Conservation (phyloP, 2,113 vertebrate species). For the Pycnonotus jocosus region DNA sequence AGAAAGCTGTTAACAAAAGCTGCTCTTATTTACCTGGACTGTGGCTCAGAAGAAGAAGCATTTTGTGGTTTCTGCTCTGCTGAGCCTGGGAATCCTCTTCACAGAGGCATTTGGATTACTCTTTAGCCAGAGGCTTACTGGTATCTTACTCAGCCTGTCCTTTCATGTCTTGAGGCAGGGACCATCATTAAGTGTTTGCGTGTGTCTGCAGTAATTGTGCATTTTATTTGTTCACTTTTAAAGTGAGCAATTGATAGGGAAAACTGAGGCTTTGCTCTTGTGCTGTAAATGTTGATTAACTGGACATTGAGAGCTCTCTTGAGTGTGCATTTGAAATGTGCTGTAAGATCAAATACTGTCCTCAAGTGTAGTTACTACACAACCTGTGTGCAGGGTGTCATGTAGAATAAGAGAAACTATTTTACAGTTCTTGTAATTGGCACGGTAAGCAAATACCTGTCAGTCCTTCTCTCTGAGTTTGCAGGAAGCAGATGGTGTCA, state of each 20-base stretch:
- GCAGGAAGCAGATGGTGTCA: neutral
- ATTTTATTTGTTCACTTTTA: neutral
- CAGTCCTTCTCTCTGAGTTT: neutral
- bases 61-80: neutral
- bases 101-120: neutral
- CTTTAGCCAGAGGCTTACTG: neutral
- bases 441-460: neutral
- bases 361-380: neutral
- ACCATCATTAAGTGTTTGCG: neutral
- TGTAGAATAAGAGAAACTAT: neutral
- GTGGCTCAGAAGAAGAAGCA: neutral
- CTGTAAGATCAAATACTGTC: neutral
- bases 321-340: neutral
- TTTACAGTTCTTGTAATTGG: neutral
- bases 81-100: neutral
- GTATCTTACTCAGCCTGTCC: neutral
- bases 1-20: neutral
- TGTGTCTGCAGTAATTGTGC: neutral
- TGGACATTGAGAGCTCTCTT: neutral
- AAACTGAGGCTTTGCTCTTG: neutral
- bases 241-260: neutral
- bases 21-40: neutral
- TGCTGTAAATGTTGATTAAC: neutral
- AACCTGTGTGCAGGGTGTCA: accelerated
- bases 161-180: neutral